Conservation (phyloP, 2,888 invertebrate genomes). For the Sesia bembeciformis region DNA sequence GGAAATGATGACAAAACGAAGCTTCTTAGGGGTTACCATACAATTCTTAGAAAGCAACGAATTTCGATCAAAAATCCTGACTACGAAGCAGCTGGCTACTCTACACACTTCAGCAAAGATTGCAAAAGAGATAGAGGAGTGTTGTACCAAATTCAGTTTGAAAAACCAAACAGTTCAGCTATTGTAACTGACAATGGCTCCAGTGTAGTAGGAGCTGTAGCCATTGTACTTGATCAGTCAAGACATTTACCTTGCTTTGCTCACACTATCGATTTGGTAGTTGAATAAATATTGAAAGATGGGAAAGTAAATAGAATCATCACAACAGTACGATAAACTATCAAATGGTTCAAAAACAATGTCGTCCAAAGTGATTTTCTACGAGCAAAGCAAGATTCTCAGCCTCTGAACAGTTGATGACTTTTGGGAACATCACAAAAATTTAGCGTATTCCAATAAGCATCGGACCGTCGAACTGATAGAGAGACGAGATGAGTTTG, state of each 20-base stretch:
- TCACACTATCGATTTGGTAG: conserved; percentile 7
- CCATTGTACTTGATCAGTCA: conserved; percentile 6
- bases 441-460: conserved; percentile 2
- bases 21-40: too few species aligned
- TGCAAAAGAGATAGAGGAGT: too few species aligned
- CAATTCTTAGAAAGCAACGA: too few species aligned
- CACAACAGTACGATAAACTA: conserved; percentile 8
- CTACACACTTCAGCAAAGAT: too few species aligned
- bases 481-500: conserved; percentile 5
- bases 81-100: too few species aligned
- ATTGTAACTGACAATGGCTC: conserved; percentile 9
- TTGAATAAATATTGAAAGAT: conserved; percentile 6
- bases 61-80: too few species aligned
- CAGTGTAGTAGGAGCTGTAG: conserved; percentile 7
- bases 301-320: conserved; percentile 4
- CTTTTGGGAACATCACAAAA: conserved; percentile 8
- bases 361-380: conserved; percentile 9
- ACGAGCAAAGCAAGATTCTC: conserved; percentile 20
- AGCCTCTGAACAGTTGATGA: conserved; percentile 9
- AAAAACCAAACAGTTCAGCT: conserved; percentile 5
- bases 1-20: too few species aligned
- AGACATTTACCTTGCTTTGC: conserved; percentile 10
- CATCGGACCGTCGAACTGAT: too few species aligned
- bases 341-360: conserved; percentile 9
- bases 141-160: too few species aligned